phyloP scores from a whole-genome alignment of 2,797 vertebrate species.

The Pempheris klunzingeri region DNA sequence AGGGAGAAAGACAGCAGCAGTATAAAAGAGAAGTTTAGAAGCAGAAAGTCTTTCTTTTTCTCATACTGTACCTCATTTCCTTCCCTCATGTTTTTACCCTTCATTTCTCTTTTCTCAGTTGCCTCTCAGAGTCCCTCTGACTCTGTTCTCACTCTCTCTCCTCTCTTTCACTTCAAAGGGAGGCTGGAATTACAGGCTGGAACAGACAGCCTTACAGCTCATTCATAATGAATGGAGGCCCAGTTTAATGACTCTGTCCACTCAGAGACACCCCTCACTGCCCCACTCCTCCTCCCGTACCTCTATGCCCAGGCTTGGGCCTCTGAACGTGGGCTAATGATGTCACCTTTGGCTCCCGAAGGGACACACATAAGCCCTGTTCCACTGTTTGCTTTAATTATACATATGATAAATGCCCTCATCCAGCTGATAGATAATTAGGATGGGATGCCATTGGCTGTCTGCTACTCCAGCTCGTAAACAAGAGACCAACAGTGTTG shows the following conservation, averaged over 20 bases:
- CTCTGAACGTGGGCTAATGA: constrained; percentile 79
- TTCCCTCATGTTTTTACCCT: constrained; percentile 28
- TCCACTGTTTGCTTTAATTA: constrained; percentile 74
- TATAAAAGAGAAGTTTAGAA: constrained; percentile 8
- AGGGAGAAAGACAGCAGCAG: background rate
- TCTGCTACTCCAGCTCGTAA: constrained; percentile 30
- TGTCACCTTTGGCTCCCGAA: constrained; percentile 73
- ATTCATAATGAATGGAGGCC: constrained; percentile 83
- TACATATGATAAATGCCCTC: constrained; percentile 71
- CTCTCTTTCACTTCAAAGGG: constrained; percentile 73
- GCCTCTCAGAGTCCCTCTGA: constrained; percentile 45
- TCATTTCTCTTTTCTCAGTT: constrained; percentile 23
- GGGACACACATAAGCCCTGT: constrained; percentile 42
- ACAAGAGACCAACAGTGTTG: constrained; percentile 30
- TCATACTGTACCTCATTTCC: constrained; percentile 40
- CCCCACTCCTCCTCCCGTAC: constrained; percentile 31
- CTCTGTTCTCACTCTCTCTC: constrained; percentile 41
- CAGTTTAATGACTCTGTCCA: constrained; percentile 78
- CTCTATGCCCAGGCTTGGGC: constrained; percentile 29
- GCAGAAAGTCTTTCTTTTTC: constrained; percentile 29
- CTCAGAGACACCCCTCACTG: constrained; percentile 33
- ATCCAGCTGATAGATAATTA: constrained; percentile 62
- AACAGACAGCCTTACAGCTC: constrained; percentile 73
- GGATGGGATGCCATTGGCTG: constrained; percentile 34
- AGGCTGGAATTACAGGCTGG: constrained; percentile 70